These are phyloP conservation scores for Tuta absoluta DNA, from an alignment of 2,888 invertebrate genomes.

Conservation along the genomic window DNA sequence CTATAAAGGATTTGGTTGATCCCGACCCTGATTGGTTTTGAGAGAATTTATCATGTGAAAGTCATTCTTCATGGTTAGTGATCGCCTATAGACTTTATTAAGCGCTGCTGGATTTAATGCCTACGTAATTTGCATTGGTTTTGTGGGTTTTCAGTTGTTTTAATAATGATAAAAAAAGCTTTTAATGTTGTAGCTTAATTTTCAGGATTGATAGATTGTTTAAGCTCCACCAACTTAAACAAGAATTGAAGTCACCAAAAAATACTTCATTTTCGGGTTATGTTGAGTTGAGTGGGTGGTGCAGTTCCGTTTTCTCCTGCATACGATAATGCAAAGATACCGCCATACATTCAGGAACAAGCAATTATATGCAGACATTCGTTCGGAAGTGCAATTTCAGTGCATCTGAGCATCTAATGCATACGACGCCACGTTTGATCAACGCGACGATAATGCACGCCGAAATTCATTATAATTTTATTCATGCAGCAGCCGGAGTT, in stretches of 20 bases:
- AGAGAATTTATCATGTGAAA: slow-evolving; percentile 29
- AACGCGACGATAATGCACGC: slow-evolving; percentile 56
- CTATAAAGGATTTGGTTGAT: slow-evolving; percentile 37
- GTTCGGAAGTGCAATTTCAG: slow-evolving; percentile 30
- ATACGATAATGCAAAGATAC: background rate
- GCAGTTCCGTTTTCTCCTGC: background rate
- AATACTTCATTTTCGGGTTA: too few relatives aligned
- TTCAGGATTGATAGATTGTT: too few relatives aligned
- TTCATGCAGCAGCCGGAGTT: slow-evolving; percentile 61
- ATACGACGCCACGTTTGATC: slow-evolving; percentile 61
- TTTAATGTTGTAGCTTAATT: too few relatives aligned
- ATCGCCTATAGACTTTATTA: slow-evolving; percentile 19
- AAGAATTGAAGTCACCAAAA: too few relatives aligned
- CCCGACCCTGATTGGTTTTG: slow-evolving; percentile 36
- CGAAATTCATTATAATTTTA: slow-evolving; percentile 75
- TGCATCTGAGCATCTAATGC: slow-evolving; percentile 49
- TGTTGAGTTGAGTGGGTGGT: too few relatives aligned
- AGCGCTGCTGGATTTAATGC: slow-evolving; percentile 3
- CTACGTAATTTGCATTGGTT: slow-evolving; percentile 25
- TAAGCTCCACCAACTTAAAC: too few relatives aligned
- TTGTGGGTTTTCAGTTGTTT: background rate
- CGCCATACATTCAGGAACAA: slow-evolving; percentile 27
- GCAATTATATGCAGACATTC: slow-evolving; percentile 28
- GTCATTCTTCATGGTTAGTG: slow-evolving; percentile 25
- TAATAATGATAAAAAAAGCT: too few relatives aligned